Evolutionary conservation across 2,797 vertebrate genomes (phyloP).

Genomic region (Sebastes flavidus): DNA sequence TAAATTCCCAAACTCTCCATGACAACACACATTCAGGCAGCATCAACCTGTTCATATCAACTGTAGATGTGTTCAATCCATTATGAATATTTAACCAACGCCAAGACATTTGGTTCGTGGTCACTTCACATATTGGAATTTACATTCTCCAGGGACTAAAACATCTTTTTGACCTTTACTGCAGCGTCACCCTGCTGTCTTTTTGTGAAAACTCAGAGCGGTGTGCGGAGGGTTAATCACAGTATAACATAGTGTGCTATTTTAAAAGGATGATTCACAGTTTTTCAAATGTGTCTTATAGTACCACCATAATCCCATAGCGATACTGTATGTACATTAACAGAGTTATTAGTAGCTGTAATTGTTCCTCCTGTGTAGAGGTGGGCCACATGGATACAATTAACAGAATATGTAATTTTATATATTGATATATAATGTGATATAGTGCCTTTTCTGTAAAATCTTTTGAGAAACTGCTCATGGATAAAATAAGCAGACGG

Average conservation of each 20-base stretch:
- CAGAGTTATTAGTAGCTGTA: not conserved
- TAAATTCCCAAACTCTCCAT: not conserved
- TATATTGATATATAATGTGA: not conserved
- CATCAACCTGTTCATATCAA: not conserved
- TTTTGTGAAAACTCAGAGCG: not conserved
- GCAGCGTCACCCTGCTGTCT: not conserved
- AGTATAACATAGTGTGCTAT: not conserved
- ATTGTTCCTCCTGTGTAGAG: not conserved
- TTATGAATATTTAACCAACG: slow-evolving; percentile 14
- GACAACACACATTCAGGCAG: not conserved
- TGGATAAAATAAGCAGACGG: not conserved
- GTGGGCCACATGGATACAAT: not conserved
- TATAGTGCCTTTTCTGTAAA: not conserved
- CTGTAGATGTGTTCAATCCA: not conserved
- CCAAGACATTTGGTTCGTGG: not conserved
- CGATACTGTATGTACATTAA: not conserved
- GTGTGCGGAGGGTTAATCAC: not conserved
- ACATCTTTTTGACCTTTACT: slow-evolving; percentile 8
- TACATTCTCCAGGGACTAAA: not conserved
- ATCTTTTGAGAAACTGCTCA: not conserved
- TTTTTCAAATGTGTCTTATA: not conserved
- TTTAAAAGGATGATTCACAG: not conserved
- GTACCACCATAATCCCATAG: not conserved
- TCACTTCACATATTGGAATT: not conserved
- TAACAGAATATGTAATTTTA: not conserved